Evolutionary conservation across 2,888 invertebrate species (phyloP), one percentile per base, ranked within the genome.

Genomic region (Leptopilina syphax): DNA sequence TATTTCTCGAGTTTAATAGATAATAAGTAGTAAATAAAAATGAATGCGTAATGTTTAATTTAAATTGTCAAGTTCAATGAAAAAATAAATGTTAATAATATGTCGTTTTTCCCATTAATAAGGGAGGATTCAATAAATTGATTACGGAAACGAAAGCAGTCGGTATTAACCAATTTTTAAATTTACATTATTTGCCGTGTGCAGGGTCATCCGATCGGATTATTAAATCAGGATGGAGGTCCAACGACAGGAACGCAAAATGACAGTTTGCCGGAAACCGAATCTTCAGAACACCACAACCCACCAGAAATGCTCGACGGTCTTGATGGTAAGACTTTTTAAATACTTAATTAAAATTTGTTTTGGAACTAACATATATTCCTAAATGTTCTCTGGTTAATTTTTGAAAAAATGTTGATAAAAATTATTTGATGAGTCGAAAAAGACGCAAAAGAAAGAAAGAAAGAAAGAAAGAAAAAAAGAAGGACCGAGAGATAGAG

Each of bases 231-330:
- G 78, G 92, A 92, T 79, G 89, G 90, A 82, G 90, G 89, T 78
- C 87, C 90, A 54, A 87, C 90, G 80, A 83, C 90, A 84, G 90
- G 90, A 79, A 84, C 89, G 81, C 89, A 91, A 78, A 91, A 89
- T 81, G 91, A 92, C 82, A 89, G 88, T 84, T 88, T 90, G 84
- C 85, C 90, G 81, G 89, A 90, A 84, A 88, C 90, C 78, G 92
- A 91, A 87, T 87, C 90, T 84, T 90, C 91, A 80, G 92, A 92
- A 85, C 90, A 91, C 78, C 91, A 91, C 85, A 91, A 91, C 84
- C 91, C 91, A 83, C 92, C 92, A 65, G 92, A 92, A 89, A 90
- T 90, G 88, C 89, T 92, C 87, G 92, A 92, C 87, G 92, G 92
- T 90, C 90, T 92, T 84, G 92, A 92, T 92, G 92, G 92, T 92